Evolutionary conservation across 2,797 vertebrate species (phyloP).

Genomic region (Chiloscyllium punctatum): DNA sequence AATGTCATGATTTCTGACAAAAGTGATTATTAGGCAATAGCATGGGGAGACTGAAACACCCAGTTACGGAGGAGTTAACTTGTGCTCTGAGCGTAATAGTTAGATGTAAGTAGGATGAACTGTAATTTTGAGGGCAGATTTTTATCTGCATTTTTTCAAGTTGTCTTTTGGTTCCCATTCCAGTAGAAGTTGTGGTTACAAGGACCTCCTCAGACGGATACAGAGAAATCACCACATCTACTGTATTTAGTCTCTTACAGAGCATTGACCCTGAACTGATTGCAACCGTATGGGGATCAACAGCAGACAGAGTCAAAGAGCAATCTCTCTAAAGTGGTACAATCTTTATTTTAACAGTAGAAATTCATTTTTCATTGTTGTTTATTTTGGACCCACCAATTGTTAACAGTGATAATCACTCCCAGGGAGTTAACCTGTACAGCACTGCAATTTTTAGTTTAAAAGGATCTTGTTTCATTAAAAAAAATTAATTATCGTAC

Average conservation of each 20-base stretch:
- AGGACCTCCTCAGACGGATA: slow-evolving; percentile 23
- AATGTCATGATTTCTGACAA: background rate
- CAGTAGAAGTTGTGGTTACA: slow-evolving; percentile 41
- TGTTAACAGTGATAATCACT: slow-evolving; percentile 30
- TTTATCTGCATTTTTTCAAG: slow-evolving; percentile 42
- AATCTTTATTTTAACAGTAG: slow-evolving; percentile 39
- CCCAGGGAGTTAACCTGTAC: slow-evolving; percentile 35
- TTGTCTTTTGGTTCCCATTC: slow-evolving; percentile 41
- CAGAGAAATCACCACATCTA: background rate
- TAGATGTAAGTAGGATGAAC: slow-evolving; percentile 39
- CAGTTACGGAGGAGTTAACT: slow-evolving; percentile 31
- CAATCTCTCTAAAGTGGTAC: slow-evolving; percentile 31
- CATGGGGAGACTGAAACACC: background rate
- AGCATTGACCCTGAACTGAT: background rate
- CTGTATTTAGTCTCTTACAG: slow-evolving; percentile 33
- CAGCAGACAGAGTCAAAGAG: slow-evolving; percentile 31
- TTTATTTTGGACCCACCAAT: slow-evolving; percentile 34
- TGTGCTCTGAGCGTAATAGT: background rate
- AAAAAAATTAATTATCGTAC: background rate
- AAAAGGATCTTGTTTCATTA: background rate
- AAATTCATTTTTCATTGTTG: slow-evolving; percentile 37
- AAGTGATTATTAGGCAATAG: background rate
- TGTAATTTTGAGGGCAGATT: slow-evolving; percentile 43
- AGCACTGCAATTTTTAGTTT: background rate
- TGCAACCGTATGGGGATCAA: background rate